Evolutionary conservation across 1,140 invertebrate species (phyloP), one percentile per base, ranked within the genome.

Genomic region (Saccostrea cuccullata): DNA sequence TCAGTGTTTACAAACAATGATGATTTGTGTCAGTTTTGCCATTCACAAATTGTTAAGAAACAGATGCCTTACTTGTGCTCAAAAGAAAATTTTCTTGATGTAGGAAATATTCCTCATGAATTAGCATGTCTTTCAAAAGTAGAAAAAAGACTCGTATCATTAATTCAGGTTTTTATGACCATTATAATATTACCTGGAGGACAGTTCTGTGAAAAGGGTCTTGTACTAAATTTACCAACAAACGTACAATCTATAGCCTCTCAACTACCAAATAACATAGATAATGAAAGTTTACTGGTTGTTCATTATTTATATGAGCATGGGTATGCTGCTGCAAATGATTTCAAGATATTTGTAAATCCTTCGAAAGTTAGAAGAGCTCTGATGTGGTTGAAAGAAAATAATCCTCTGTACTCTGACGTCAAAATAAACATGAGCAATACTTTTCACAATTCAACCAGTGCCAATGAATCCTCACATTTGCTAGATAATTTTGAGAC

Each of bases 371-470:
- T 88, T 36, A 20, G 3, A 23, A 20, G 30, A 58, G 86, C 90
- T 64, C 64, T 90, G 8, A n/a, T n/a, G 6, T 89, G 90, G 88
- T 82, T 91, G 30, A 91, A 88, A 87, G 40, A 86, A 58, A 84
- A 91, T 47, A 91, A 91, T 84, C 0, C 13, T 13, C 77, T 91
- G 55, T 91, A 89, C 55, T 9, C 6, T 11, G 26, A 87, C 58
- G 77, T 89, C 12, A 23, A 70, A 17, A 55, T 88, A 83, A 15
- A 88, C 11, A 55, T 26, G 26, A 55, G 55, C 11, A 40, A 26
- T 60, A 55, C 15, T 30, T 70, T 20, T 12, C 5, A 73, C 70
- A 26, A 86, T 58, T 36, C 30, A 36, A 36, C 30, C 30, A 36
- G 30, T 36, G 30, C 30, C 30, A 36, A 36, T 36, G 30, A 36